phyloP scores from a whole-genome alignment of 2,888 invertebrate species.

The Drosophila stalkeri region DNA sequence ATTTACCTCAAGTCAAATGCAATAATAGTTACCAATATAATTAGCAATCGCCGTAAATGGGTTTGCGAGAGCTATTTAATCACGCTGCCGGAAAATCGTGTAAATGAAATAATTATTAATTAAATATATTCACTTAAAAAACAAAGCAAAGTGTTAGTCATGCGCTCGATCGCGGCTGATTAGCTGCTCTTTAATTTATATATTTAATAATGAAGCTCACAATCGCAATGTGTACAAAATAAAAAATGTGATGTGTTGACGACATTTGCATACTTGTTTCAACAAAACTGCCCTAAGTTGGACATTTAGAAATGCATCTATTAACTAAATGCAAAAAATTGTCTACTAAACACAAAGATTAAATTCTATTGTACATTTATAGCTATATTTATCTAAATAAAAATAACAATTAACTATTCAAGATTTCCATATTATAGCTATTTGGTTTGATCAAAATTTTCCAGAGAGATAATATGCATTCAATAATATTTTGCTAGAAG shows the following conservation, averaged over 20 bases:
- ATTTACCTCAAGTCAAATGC: neutral
- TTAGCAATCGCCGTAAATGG: constrained; percentile 2
- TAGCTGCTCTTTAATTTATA: constrained; percentile 9
- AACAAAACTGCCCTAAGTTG: neutral
- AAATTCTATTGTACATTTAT: neutral
- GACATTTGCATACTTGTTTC: constrained; percentile 25
- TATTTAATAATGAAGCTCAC: constrained; percentile 3
- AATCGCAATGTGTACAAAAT: neutral
- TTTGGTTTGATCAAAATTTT: neutral
- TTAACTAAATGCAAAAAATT: neutral
- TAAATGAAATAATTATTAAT: neutral
- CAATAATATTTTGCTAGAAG: too few relatives aligned
- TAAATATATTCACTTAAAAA: neutral
- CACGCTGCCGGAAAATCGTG: constrained; percentile 23
- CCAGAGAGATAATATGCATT: neutral
- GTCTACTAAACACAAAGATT: too few relatives aligned
- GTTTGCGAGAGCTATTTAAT: neutral
- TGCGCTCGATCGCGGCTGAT: neutral
- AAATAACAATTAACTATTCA: neutral
- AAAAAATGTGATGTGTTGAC: neutral
- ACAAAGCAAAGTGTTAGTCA: neutral
- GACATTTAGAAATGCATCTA: neutral
- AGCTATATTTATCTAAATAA: neutral
- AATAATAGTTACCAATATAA: neutral
- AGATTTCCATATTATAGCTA: neutral